A percentile compares a stretch with the other conserved stretches of the same genome.
Conservation (phyloP, 2,888 invertebrate species). For the Volucella inflata region DNA sequence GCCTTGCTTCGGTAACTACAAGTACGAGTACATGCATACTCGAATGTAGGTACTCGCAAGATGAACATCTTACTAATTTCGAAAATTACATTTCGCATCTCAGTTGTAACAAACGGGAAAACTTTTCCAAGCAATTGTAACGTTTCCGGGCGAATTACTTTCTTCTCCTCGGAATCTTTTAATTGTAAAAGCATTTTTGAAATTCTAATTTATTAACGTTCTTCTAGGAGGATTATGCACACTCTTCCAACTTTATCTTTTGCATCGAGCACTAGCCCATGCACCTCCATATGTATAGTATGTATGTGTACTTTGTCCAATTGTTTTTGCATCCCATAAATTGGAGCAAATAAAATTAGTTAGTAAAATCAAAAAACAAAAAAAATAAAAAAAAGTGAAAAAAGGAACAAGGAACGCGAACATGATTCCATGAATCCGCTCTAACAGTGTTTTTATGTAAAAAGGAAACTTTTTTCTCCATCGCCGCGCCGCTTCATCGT, state of each 20-base stretch:
- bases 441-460: slow-evolving; percentile 36
- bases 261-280: background rate
- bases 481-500: background rate
- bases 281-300: background rate
- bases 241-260: background rate
- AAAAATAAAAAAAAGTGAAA: slow-evolving; percentile 2
- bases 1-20: no score
- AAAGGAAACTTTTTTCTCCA: slow-evolving; percentile 43
- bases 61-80: slow-evolving; percentile 16
- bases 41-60: no score
- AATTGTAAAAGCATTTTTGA: slow-evolving; percentile 72
- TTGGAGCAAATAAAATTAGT: slow-evolving; percentile 73
- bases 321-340: slow-evolving; percentile 66
- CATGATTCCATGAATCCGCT: slow-evolving; percentile 37
- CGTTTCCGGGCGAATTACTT: slow-evolving; percentile 34
- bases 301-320: slow-evolving; percentile 21
- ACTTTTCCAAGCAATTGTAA: slow-evolving; percentile 30
- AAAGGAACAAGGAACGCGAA: slow-evolving; percentile 3
- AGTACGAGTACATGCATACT: no score
- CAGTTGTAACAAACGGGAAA: slow-evolving; percentile 18
- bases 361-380: slow-evolving; percentile 41
- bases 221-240: slow-evolving; percentile 18
- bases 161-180: slow-evolving; percentile 34
- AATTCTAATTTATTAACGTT: slow-evolving; percentile 70
- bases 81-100: slow-evolving; percentile 35